Evolutionary conservation across 2,113 vertebrate species (phyloP), one percentile per base, ranked within the genome.

Genomic region (Globicephala melas): DNA sequence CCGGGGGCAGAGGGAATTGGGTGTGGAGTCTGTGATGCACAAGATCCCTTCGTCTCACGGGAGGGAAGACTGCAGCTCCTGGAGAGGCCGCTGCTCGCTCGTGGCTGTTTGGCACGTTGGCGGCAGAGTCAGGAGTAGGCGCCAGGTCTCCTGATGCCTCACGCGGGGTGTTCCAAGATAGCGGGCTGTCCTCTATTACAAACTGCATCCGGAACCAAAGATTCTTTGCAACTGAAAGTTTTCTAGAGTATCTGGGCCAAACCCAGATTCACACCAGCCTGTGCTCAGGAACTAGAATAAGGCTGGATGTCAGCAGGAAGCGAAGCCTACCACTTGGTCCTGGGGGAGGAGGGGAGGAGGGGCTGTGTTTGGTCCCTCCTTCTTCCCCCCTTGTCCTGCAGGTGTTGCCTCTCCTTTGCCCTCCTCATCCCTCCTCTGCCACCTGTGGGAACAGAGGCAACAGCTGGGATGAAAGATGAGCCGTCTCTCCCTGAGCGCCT

Each of bases 361-460:
- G 14, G 18, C 47, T 36, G 41, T 20, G 6, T 36, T 36, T n/a
- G 31, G 65, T 50, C 44, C 38, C 9, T 11, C 21, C 53, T 26
- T 8, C 36, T 67, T 5, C 44, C 11, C 1, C 0, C 1, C 53
- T 7, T 25, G 2, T 71, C 65, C 17, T 62, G 41, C 25, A 15
- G 8, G 8, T 5, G 1, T 25, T 33, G 13, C 28, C n/a, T 88
- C 50, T 36, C 80, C 44, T 60, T 76, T 4, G 6, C 4, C 26
- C 14, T 36, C 60, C 50, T 36, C 23, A 21, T 67, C n/a, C 55
- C 25, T 36, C 20, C 55, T 31, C 28, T 67, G 55, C 55, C 55
- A 47, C 58, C n/a, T 65, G 26, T 73, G 44, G 17, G 28, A 86
- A 10, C 25, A 25, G 50, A 92, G 58, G n/a, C 53, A 38, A 55